Evolutionary conservation across 2,888 invertebrate species (phyloP), one percentile per base, ranked within the genome.

Genomic region (Megamerina dolium): DNA sequence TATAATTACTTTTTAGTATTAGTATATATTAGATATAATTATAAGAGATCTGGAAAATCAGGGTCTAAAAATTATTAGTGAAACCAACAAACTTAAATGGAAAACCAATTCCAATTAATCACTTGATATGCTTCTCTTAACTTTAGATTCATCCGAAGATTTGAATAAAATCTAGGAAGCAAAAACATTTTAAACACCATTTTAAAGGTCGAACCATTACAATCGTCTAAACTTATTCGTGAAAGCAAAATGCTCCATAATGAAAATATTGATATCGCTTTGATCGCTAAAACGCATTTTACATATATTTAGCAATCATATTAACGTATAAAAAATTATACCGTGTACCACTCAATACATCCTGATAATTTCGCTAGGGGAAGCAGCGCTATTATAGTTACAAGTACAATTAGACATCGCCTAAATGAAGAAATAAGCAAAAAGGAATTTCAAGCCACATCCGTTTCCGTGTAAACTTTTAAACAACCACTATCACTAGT

Each of bases 211-310:
- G 36, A 36, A 13, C 23, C 36, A 13, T n/a, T 36, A 23, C 12
- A 9, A n/a, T 13, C n/a, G 13, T 12, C 4, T 6, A 36, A 12
- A 23, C 12, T 13, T 6, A 23, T 36, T 6, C 23, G 23, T 2
- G 23, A 36, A 10, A 23, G 36, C 16, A 36, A 13, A 36, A 36
- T n/a, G n/a, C n/a, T n/a, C n/a, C n/a, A n/a, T n/a, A n/a, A n/a
- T n/a, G n/a, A 26, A 26, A n/a, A n/a, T n/a, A n/a, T n/a, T n/a
- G n/a, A n/a, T n/a, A n/a, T n/a, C n/a, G n/a, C n/a, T n/a, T n/a
- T 26, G 12, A 26, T 26, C 8, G 26, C 26, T 26, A 12, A 26
- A 26, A 26, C 26, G 12, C 26, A 26, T 26, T 26, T 26, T 26
- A 26, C 26, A 26, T n/a, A n/a, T n/a, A n/a, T n/a, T n/a, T 9